Conservation (phyloP, 2,113 vertebrate genomes). For the Rhea pennata region DNA sequence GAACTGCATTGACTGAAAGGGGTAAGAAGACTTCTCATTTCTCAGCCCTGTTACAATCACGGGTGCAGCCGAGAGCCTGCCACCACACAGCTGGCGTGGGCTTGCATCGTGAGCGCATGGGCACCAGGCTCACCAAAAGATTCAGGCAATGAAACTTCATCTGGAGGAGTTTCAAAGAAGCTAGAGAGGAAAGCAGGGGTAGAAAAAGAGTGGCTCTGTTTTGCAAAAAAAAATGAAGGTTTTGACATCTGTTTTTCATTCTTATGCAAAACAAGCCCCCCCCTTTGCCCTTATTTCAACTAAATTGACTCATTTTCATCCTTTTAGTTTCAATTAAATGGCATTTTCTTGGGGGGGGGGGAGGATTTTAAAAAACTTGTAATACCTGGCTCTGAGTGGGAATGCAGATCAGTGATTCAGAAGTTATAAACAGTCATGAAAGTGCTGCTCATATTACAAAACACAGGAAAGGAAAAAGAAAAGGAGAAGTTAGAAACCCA, state of each 20-base stretch:
- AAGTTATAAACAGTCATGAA: not conserved
- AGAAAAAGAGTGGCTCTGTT: too few species aligned
- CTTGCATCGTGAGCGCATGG: too few species aligned
- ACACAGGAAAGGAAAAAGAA: not conserved
- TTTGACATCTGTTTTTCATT: too few species aligned
- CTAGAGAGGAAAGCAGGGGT: too few species aligned
- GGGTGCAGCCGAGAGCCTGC: too few species aligned
- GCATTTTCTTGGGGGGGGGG: not conserved
- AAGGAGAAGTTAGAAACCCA: not conserved
- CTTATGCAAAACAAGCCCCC: too few species aligned
- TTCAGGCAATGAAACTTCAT: too few species aligned
- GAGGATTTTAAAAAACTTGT: not conserved
- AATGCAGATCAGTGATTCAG: accelerated
- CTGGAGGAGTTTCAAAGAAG: too few species aligned
- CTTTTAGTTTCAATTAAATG: conserved; percentile 12
- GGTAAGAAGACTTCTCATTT: not conserved
- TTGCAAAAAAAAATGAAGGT: too few species aligned
- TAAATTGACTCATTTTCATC: not conserved
- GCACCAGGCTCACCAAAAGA: too few species aligned
- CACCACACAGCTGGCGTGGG: too few species aligned
- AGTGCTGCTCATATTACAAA: not conserved
- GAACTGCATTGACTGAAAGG: not conserved
- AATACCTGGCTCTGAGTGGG: not conserved
- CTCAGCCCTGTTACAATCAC: not conserved
- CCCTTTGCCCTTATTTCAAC: not conserved